Conservation (phyloP, 2,797 vertebrate genomes). For the Alauda arvensis region DNA sequence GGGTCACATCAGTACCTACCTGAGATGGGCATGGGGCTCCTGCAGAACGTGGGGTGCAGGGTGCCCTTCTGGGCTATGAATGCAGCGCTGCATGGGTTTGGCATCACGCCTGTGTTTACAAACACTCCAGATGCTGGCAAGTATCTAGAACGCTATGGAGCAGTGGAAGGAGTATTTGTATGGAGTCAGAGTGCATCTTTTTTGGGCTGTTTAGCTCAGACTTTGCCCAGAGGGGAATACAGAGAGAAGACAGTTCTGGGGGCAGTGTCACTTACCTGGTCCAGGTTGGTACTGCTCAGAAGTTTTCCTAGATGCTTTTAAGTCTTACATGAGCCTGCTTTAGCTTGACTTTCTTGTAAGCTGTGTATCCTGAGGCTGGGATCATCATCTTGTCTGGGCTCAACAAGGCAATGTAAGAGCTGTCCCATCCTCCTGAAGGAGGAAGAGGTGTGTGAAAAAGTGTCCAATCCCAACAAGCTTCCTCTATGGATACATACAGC, state of each 20-base stretch:
- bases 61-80: too few species aligned
- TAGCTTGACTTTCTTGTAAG: not conserved
- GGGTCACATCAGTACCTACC: not conserved
- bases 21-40: fast-evolving
- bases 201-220: not conserved
- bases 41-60: fast-evolving
- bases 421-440: not conserved
- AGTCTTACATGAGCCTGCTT: not conserved
- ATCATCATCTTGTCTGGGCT: not conserved
- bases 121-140: not conserved
- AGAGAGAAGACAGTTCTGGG: not conserved
- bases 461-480: not conserved
- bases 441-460: not conserved
- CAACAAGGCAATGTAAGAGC: not conserved
- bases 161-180: not conserved
- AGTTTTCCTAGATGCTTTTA: not conserved
- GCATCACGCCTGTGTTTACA: not conserved
- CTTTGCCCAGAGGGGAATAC: fast-evolving
- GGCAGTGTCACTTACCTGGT: not conserved
- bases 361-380: not conserved
- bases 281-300: not conserved
- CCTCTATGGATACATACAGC: not conserved
- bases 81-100: fast-evolving
- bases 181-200: not conserved
- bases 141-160: not conserved